phyloP scores from a whole-genome alignment of 1,140 invertebrate species.

The Bombyx mori region ASM3026992v2 NC_085131.1:10430001-10430500 shows the following conservation, averaged over 20 bases:
- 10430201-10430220: constrained; percentile 59
- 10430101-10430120: constrained; percentile 47
- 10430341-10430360: constrained; percentile 62
- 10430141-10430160: constrained; percentile 65
- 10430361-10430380: constrained; percentile 70
- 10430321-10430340: constrained; percentile 63
- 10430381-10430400: constrained; percentile 65
- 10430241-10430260: constrained; percentile 18
- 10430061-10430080: constrained; percentile 24
- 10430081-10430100: constrained; percentile 39
- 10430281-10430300: constrained; percentile 37
- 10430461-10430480: constrained; percentile 50
- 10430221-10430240: constrained; percentile 6
- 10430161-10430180: constrained; percentile 68
- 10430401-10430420: constrained; percentile 41
- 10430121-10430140: constrained; percentile 32
- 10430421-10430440: constrained; percentile 22
- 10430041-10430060: no score
- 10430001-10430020: no score
- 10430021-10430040: no score
- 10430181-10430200: constrained; percentile 69
- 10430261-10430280: constrained; percentile 26
- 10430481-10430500: constrained; percentile 55
- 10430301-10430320: constrained; percentile 63
- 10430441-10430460: constrained; percentile 55